Base-by-base conservation (phyloP, 2,888 invertebrate species). In the Drosophila mettleri region DNA sequence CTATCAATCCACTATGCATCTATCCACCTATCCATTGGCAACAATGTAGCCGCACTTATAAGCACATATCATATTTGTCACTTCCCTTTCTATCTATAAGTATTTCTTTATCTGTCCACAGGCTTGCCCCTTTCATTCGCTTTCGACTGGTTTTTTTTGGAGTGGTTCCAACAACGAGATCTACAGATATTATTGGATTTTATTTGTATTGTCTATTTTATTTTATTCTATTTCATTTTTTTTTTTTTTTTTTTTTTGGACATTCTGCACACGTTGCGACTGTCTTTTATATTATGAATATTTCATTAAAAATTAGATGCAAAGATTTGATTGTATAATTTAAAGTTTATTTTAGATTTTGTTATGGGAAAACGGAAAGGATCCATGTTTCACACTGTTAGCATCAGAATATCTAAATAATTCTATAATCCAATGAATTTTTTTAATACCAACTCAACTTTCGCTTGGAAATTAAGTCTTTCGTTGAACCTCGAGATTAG, bases 1-100 rank as follows among this genome's bases (percentile, higher is more conserved):
- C 55, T 71, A 51, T 72, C 57, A 61, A 70, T 59, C 41, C 41
- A 59, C 55, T 18, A 54, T 43, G 41, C 41, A 54, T 41, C 46
- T 31, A 48, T 48, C 48, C 48, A 48, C 20, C 58, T 22, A 41
- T 54, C 53, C 39, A 33, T 46, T 53, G 67, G 55, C 85, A 68
- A 85, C 79, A 80, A 82, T 76, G 76, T 75, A 58, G 65, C 41
- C 69, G 59, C 72, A 49, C 86, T 83, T 83, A 80, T 79, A 66
- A 66, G 53, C 63, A 58, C 63, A 67, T 66, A 68, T 69, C 73
- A 55, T 69, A n/a, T 69, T 69, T 85, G 73, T 73, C 66, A 71
- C 52, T 66, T 62, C 24, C 27, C 66, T 45, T 20, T 46, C 41
- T 54, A 39, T 60, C 27, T 43, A 39, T 12, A 57, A 33, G 24